Conservation (phyloP, 2,797 vertebrate genomes). For the Esox masquinongy region DNA sequence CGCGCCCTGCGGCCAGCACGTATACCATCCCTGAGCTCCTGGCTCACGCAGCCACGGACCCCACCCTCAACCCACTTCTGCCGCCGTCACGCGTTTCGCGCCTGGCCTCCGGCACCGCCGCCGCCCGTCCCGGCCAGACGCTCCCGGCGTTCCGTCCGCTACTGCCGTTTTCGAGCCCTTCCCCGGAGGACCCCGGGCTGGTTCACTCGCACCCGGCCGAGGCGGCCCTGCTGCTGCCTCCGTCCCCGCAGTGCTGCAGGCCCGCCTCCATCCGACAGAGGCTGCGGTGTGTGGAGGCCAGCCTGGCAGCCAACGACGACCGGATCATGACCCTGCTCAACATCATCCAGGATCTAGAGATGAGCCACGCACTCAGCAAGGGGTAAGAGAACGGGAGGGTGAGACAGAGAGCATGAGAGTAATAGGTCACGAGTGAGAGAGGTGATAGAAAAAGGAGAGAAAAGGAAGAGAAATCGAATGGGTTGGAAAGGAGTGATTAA, state of each 20-base stretch:
- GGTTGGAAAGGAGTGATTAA: background rate
- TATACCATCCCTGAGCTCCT: constrained; percentile 23
- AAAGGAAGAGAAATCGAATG: constrained; percentile 11
- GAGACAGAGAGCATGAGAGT: background rate
- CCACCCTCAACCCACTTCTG: constrained; percentile 37
- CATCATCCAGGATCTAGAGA: constrained; percentile 97
- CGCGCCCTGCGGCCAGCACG: background rate
- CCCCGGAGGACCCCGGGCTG: constrained; percentile 43
- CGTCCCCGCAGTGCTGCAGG: constrained; percentile 62
- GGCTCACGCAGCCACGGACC: constrained; percentile 6
- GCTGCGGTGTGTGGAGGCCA: constrained; percentile 88
- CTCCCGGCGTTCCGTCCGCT: constrained; percentile 2
- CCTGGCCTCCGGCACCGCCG: constrained; percentile 27
- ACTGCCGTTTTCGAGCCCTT: constrained; percentile 25
- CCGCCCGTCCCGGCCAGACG: constrained; percentile 31
- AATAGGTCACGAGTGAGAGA: no score
- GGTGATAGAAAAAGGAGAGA: background rate
- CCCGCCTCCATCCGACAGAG: constrained; percentile 81
- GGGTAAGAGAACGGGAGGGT: constrained; percentile 75
- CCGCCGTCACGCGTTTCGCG: constrained; percentile 40
- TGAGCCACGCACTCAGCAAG: constrained; percentile 82
- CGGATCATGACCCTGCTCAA: constrained; percentile 93
- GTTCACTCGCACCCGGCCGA: constrained; percentile 68
- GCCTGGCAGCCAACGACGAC: constrained; percentile 90
- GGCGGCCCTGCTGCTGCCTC: constrained; percentile 55